Evolutionary conservation across 2,113 vertebrate genomes (phyloP), one percentile per base, ranked within the genome.

Genomic region (Clarias magur): DNA sequence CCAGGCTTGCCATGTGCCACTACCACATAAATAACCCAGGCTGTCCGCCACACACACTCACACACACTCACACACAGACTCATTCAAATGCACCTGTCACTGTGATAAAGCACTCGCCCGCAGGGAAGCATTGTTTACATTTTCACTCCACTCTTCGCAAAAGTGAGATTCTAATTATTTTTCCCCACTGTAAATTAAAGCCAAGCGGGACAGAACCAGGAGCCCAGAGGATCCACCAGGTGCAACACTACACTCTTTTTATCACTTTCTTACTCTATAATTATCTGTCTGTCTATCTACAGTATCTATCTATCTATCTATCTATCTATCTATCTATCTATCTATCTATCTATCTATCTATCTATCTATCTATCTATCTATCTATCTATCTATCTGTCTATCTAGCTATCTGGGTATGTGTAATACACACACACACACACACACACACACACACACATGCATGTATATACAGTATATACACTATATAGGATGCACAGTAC

Each of bases 21-120:
- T 98, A 97, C 98, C 96, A 97, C 96, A 97, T 97, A 98, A 98
- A 98, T 99, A 99, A 99, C 97, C 96, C 97, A 97, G 96, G 95
- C 96, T 97, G 96, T 97, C 97, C 96, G 96, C 97, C 97, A 97
- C 97, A 86, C 88, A 89, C 88, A 80, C 65, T 60, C 85, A 89
- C 80, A 78, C 88, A 89, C 88, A 80, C 65, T 60, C 85, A 89
- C 80, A 78, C 84, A 96, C 96, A 97, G 96, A 96, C 96, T 98
- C 99, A 99, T 99, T 99, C 97, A 99, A 99, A 99, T 98, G 97
- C 96, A 98, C 96, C 97, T 98, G 98, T 99, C 98, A 99, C 96
- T 94, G 97, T 99, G 98, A 99, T 98, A 96, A 98, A 99, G 97
- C 96, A 98, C 97, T 97, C 96, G 97, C 98, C 98, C 97, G 97